Evolutionary conservation across 2,888 invertebrate genomes (phyloP).

Genomic region (Athalia rosae): DNA sequence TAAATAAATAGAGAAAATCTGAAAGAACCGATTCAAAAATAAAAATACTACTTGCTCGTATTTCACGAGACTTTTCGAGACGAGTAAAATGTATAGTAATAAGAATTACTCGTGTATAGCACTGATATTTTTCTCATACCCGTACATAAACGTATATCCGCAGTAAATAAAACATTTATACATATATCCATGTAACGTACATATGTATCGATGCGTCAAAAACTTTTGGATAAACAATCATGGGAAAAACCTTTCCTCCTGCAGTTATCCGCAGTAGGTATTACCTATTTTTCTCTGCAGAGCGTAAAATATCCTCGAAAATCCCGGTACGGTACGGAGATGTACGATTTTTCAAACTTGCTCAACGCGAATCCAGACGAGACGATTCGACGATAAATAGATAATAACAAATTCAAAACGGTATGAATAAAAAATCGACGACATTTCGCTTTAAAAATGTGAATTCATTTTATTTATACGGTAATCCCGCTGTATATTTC

Average conservation of each 20-base stretch:
- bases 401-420: too few relatives aligned
- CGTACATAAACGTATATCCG: neutral
- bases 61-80: constrained; percentile 34
- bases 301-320: neutral
- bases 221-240: neutral
- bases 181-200: too few relatives aligned
- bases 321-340: too few relatives aligned
- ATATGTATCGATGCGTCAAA: neutral
- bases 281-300: neutral
- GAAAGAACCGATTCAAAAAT: neutral
- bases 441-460: too few relatives aligned
- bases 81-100: constrained; percentile 3
- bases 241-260: neutral
- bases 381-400: too few relatives aligned
- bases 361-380: too few relatives aligned
- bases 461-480: too few relatives aligned
- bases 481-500: too few relatives aligned
- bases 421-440: too few relatives aligned
- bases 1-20: neutral
- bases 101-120: constrained; percentile 7
- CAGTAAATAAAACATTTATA: neutral
- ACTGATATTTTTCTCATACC: neutral
- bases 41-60: constrained; percentile 20
- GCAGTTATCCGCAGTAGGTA: neutral
- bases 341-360: too few relatives aligned